Base-by-base conservation (phyloP, 2,797 vertebrate genomes). In the Takifugu rubripes region DNA sequence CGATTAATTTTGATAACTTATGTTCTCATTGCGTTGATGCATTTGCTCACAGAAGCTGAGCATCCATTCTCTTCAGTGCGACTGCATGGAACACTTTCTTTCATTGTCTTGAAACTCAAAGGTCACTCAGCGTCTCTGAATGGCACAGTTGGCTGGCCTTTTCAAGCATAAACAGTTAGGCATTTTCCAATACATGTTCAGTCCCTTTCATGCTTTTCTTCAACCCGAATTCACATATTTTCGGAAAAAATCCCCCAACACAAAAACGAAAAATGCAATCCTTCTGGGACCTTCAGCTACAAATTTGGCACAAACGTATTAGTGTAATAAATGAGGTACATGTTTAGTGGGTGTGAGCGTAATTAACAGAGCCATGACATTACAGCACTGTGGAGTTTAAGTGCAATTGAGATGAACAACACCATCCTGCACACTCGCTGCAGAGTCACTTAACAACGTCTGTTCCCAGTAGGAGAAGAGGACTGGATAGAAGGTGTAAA, bases 211-310 rank as follows among this genome's bases (percentile, higher is more conserved):
- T 1, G 21, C 21, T 21, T 33, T 6, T 33, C 72, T 72, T 83
- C 70, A 81, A 78, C 67, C 72, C 81, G 79, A 82, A 66, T 75
- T 82, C 72, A 68, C 67, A 78, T 78, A 56, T 79, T 78, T 63
- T 70, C 60, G 65, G 64, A 44, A 73, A 78, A 78, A 64, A 5
- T 21, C 21, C 21, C 27, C 27, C 27, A 3, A 5, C 27, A 29
- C 17, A 45, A 17, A 56, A 76, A 60, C 74, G 68, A 78, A 72
- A 75, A 60, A 59, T 74, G 69, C 66, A 29, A 44, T 66, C 75
- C 69, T 49, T 3, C 52, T 16, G 33, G 49, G 54, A 43, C 63
- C 55, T 55, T 25, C 44, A 64, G 60, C 65, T 51, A 47, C 64
- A 65, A 52, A 61, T 61, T 54, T 25, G n/a, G 17, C 53, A 64